These are phyloP conservation scores for Teleiodes luculella DNA, from an alignment of 2,888 invertebrate genomes.

Conservation along the genomic window DNA sequence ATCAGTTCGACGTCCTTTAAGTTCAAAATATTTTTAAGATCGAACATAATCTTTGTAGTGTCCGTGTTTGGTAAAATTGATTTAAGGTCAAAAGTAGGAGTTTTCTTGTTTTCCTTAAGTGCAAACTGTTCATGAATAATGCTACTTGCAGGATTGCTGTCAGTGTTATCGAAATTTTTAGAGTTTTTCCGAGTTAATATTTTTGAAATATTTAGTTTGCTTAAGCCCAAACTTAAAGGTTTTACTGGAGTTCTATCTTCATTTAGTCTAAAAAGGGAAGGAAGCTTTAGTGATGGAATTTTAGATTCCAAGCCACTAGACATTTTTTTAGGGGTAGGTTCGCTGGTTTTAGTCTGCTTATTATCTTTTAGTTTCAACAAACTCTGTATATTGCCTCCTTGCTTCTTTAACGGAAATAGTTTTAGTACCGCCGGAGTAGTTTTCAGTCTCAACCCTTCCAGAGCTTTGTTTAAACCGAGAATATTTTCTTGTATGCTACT, in stretches of 20 bases:
- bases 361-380: conserved; percentile 3
- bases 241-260: neutral
- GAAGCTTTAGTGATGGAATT: neutral
- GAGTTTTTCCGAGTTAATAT: neutral
- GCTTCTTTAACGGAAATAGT: conserved; percentile 9
- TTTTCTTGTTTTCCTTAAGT: neutral
- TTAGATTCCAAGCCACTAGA: conserved; percentile 14
- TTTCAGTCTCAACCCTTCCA: conserved; percentile 26
- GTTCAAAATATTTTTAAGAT: conserved; percentile 42
- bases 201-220: neutral
- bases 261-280: neutral
- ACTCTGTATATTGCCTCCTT: conserved; percentile 12
- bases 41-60: conserved; percentile 24
- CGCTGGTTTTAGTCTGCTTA: neutral
- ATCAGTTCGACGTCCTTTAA: conserved; percentile 47
- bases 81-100: conserved; percentile 16
- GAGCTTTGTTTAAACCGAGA: conserved; percentile 22
- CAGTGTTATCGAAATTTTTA: conserved; percentile 1
- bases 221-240: neutral
- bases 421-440: conserved; percentile 19
- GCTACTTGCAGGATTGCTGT: conserved; percentile 26
- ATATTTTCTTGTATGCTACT: conserved; percentile 45
- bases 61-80: conserved; percentile 15
- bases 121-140: conserved; percentile 17
- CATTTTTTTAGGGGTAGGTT: neutral